Evolutionary conservation across 2,797 vertebrate species (phyloP).

Genomic region (Rhynchonycteris naso): DNA sequence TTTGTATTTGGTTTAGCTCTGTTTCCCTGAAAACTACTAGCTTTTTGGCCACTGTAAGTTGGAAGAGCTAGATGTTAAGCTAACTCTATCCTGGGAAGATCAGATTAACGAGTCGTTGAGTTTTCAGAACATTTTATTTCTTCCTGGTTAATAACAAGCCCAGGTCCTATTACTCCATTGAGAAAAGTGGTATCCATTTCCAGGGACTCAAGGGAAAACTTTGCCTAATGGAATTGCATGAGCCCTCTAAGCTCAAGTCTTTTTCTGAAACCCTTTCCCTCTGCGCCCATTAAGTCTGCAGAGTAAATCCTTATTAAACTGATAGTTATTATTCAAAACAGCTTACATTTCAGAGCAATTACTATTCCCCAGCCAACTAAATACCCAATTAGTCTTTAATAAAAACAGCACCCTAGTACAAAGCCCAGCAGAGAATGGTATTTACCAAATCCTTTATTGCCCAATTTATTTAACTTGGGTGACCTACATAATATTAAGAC

Average conservation of each 20-base stretch:
- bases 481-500: slow-evolving; percentile 31
- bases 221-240: slow-evolving; percentile 12
- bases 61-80: slow-evolving; percentile 5
- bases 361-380: slow-evolving; percentile 63
- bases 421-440: slow-evolving; percentile 58
- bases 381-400: slow-evolving; percentile 76
- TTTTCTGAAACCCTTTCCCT: slow-evolving; percentile 54
- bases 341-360: slow-evolving; percentile 70
- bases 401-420: slow-evolving; percentile 67
- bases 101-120: background rate
- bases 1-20: background rate
- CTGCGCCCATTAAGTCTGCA: slow-evolving; percentile 58
- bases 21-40: background rate
- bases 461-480: slow-evolving; percentile 53
- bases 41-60: background rate
- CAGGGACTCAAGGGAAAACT: background rate
- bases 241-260: slow-evolving; percentile 16
- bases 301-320: slow-evolving; percentile 73
- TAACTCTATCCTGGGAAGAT: background rate
- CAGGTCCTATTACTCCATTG: background rate
- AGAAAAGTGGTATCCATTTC: slow-evolving; percentile 26
- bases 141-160: slow-evolving; percentile 58
- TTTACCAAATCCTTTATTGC: slow-evolving; percentile 72
- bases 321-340: slow-evolving; percentile 74
- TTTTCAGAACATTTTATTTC: slow-evolving; percentile 47